Conservation (phyloP, 2,797 vertebrate genomes). For the Rhynchotus rufescens region DNA sequence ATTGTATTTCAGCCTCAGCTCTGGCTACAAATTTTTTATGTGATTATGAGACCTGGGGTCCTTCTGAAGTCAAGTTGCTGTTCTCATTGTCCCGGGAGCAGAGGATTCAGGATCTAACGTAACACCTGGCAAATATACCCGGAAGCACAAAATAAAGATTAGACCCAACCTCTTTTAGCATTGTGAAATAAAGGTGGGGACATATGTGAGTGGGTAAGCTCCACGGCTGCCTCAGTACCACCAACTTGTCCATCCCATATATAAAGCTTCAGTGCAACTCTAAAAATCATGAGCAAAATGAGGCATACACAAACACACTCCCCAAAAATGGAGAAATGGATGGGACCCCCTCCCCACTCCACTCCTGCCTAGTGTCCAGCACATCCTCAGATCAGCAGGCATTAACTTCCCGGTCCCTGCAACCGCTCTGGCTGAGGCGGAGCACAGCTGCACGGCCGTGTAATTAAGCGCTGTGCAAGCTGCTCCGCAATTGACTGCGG, state of each 20-base stretch:
- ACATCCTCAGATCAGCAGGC: fast-evolving
- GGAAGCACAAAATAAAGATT: neutral
- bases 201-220: neutral
- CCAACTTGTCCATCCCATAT: neutral
- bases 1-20: neutral
- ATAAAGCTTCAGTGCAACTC: neutral
- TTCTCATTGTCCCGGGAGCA: fast-evolving
- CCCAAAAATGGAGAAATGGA: neutral
- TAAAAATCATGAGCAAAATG: neutral
- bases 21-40: neutral
- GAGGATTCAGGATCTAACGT: neutral
- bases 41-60: neutral
- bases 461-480: neutral
- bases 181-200: neutral
- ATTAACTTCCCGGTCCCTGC: neutral
- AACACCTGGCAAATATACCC: neutral
- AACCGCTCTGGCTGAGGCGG: neutral
- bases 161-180: neutral
- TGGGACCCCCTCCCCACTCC: fast-evolving
- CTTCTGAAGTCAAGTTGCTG: neutral
- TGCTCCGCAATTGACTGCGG: neutral
- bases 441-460: neutral
- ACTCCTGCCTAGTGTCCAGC: neutral
- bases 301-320: neutral
- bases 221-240: neutral